Evolutionary conservation across 2,113 vertebrate species (phyloP).

Genomic region (Chaenogobius annularis): DNA sequence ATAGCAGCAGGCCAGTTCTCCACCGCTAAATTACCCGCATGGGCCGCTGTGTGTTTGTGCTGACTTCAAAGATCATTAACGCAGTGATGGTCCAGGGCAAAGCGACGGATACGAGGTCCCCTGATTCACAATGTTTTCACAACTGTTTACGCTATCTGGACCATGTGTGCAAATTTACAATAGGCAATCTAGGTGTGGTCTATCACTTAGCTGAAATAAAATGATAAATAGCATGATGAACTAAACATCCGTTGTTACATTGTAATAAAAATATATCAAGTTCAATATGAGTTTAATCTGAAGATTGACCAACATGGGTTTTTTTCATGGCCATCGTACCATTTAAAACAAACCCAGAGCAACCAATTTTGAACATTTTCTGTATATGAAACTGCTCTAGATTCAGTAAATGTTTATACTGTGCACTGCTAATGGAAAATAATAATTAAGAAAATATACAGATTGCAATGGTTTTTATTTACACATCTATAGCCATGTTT

Average conservation of each 20-base stretch:
- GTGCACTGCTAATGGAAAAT: no score
- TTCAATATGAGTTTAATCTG: no score
- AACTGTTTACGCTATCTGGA: slow-evolving; percentile 29
- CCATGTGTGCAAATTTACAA: background rate
- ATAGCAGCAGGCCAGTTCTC: slow-evolving; percentile 47
- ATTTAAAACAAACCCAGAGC: no score
- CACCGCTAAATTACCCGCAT: slow-evolving; percentile 55
- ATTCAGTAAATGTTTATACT: background rate
- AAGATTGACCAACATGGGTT: no score
- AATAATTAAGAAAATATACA: no score
- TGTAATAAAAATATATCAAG: background rate
- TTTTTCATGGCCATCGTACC: no score
- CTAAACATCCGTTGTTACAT: background rate
- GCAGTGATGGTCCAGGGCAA: slow-evolving; percentile 46
- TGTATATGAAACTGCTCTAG: no score
- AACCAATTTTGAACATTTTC: no score
- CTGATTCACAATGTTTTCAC: slow-evolving; percentile 10
- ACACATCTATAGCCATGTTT: no score
- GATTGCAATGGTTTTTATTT: no score
- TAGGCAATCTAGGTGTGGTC: background rate
- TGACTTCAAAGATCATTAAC: slow-evolving; percentile 63
- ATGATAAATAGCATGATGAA: background rate
- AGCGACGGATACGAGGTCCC: slow-evolving; percentile 25
- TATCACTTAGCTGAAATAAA: background rate
- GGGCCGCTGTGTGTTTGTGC: slow-evolving; percentile 63